Base-by-base conservation (phyloP, 1,140 invertebrate genomes). In the Druon quercuslanigerum region DNA sequence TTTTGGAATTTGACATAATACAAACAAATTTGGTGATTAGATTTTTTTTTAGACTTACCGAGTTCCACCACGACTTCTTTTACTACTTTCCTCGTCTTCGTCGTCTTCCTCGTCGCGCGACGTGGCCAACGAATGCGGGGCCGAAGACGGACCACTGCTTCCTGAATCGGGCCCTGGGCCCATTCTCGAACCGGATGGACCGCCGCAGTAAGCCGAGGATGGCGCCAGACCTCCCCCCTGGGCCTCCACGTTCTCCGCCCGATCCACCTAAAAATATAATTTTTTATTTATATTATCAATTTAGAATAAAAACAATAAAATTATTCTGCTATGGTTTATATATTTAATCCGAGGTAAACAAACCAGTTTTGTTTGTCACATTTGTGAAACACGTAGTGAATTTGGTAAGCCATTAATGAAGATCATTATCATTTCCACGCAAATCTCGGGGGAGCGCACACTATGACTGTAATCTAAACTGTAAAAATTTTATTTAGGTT, bases 31-130 rank as follows among this genome's bases (percentile, higher is more conserved):
- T 46, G 9, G 0, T 66, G 40, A 57, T 57, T 33, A 25, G 1
- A 25, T 20, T 9, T 66, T 66, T n/a, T 40, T 40, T 14, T 1
- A 6, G 25, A 40, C 57, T 83, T 83, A 87, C 86, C 86, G 83
- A 82, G 88, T 87, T 87, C 89, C 88, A 78, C 87, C 84, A 79
- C 82, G 88, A 40, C 88, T 87, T 73, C 85, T 86, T 54, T 87
- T 84, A 75, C 87, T 90, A 85, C 87, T 90, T 74, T 92, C 90
- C 33, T 91, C 89, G 20, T 91, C 90, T 72, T 92, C 90, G 71
- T 92, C 88, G 78, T 91, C 89, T 57, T 91, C 90, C 50, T 91
- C 90, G 72, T 91, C 91, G 33, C 89, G 88, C 50, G 91, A 91
- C 50, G 90, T 92, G 46, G 87, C 89, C 84, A 91, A 76, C 17